Percentiles rank a stretch among this genome's conserved stretches.
phyloP scores from a whole-genome alignment of 2,797 vertebrate species.

The Muscicapa striata region DNA sequence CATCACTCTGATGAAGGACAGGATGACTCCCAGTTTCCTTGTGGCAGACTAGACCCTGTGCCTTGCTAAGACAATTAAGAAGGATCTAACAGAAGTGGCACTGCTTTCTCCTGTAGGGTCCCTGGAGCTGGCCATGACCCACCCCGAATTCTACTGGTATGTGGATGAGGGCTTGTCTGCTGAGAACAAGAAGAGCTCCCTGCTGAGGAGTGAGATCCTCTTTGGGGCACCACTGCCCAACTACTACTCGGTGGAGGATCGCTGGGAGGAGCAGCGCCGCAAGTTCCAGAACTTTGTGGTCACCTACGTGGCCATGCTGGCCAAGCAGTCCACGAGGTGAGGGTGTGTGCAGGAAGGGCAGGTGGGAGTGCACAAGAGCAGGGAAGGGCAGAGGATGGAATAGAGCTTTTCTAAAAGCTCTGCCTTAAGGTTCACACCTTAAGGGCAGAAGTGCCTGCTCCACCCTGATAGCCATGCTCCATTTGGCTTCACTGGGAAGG shows the following conservation, averaged over 20 bases:
- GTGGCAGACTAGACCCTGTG: neutral
- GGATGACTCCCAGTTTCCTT: neutral
- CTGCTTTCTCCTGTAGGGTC: conserved; percentile 78
- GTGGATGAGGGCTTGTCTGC: conserved; percentile 93
- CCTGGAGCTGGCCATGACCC: conserved; percentile 94
- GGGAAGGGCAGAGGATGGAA: neutral
- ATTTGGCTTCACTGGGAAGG: neutral
- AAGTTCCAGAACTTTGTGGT: conserved; percentile 94
- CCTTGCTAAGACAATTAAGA: neutral
- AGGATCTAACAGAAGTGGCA: neutral
- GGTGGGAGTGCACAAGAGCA: neutral
- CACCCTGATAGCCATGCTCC: rapidly evolving
- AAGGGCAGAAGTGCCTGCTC: neutral
- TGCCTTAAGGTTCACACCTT: neutral
- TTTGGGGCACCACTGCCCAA: conserved; percentile 93
- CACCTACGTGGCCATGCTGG: conserved; percentile 90
- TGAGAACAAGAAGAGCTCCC: conserved; percentile 89
- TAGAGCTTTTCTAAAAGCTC: neutral
- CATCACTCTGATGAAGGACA: neutral
- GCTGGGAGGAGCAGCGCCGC: conserved; percentile 87
- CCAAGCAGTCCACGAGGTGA: conserved; percentile 96
- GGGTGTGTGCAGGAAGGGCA: neutral
- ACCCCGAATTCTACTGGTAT: conserved; percentile 98
- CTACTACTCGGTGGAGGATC: conserved; percentile 92
- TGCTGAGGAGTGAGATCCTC: conserved; percentile 94